phyloP scores from a whole-genome alignment of 2,113 vertebrate genomes.

The Ptilonorhynchus violaceus region DNA sequence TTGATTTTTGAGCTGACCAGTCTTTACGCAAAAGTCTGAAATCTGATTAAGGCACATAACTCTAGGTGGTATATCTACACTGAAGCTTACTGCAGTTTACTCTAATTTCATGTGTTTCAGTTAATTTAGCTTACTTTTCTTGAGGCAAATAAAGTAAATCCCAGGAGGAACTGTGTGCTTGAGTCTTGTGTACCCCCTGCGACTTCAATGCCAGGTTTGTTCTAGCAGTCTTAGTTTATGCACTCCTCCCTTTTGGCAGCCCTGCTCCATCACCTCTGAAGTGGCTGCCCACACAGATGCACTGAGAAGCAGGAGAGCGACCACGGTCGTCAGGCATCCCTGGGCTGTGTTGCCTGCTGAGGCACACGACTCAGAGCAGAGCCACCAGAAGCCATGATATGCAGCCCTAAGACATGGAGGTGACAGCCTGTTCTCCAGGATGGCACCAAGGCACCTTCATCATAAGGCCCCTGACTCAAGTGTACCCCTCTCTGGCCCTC shows the following conservation, averaged over 20 bases:
- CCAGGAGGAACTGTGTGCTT: neutral
- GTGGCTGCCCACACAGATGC: neutral
- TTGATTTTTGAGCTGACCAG: neutral
- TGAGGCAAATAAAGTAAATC: neutral
- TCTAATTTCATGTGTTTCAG: accelerated
- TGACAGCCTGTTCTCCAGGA: neutral
- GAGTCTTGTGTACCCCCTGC: accelerated
- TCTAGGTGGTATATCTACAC: neutral
- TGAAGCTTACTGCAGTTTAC: neutral
- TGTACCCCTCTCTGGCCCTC: neutral
- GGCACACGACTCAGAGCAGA: neutral
- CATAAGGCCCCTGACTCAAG: neutral
- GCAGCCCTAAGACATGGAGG: neutral
- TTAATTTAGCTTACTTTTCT: neutral
- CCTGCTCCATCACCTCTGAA: neutral
- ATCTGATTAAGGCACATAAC: neutral
- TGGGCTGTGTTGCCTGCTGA: neutral
- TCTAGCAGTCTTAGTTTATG: accelerated
- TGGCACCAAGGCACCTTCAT: neutral
- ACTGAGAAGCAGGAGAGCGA: neutral
- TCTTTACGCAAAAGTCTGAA: neutral
- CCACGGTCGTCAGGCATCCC: neutral
- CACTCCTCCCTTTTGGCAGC: neutral
- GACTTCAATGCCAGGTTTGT: neutral
- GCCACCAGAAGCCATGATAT: neutral